A percentile compares a stretch with the other conserved stretches of the same genome.
phyloP scores from a whole-genome alignment of 1,140 invertebrate species.

The Helicoverpa zea region DNA sequence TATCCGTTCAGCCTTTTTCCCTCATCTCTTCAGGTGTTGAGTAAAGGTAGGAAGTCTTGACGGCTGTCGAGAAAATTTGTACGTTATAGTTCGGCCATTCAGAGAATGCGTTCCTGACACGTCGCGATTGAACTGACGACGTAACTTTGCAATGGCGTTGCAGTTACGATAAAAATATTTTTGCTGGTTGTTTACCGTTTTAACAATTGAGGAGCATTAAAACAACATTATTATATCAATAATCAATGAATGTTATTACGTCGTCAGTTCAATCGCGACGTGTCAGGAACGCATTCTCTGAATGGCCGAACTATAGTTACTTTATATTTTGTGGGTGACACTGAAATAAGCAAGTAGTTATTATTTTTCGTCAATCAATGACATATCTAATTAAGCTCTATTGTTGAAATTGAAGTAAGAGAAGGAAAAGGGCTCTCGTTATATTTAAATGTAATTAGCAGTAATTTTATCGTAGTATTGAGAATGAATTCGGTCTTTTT shows the following conservation, averaged over 20 bases:
- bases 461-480: background rate
- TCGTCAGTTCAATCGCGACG: too few species aligned
- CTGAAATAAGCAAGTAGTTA: background rate
- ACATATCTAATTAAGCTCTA: background rate
- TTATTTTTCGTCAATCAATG: background rate
- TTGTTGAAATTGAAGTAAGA: background rate
- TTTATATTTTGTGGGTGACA: background rate
- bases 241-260: too few species aligned
- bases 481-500: background rate
- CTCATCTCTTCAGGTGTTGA: constrained; percentile 73
- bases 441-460: background rate
- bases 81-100: too few species aligned
- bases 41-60: constrained; percentile 59
- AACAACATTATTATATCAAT: too few species aligned
- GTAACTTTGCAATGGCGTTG: too few species aligned
- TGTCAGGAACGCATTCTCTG: too few species aligned
- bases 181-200: too few species aligned
- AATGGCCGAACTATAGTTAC: too few species aligned
- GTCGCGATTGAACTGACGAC: too few species aligned
- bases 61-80: constrained; percentile 62
- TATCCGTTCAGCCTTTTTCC: constrained; percentile 81
- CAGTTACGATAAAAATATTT: too few species aligned
- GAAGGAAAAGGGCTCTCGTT: background rate
- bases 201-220: too few species aligned
- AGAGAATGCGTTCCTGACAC: too few species aligned